A percentile compares a stretch with the other conserved stretches of the same genome.
These are phyloP conservation scores for Lagorchestes hirsutus DNA, from an alignment of 2,797 vertebrate species.

Conservation along the genomic window DNA sequence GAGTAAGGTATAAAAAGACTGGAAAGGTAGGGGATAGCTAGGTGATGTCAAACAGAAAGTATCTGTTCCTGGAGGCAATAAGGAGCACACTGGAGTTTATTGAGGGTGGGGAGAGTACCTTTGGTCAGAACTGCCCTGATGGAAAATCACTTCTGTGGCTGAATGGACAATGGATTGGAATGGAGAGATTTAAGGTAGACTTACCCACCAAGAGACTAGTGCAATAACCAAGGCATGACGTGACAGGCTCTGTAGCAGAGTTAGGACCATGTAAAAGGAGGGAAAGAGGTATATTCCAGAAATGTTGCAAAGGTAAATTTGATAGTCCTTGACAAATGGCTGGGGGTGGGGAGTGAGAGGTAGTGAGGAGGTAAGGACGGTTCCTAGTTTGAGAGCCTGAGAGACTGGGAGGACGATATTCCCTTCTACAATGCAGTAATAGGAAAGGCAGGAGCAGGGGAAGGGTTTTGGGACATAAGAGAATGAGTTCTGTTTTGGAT, in stretches of 20 bases:
- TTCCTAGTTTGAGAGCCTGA: neutral
- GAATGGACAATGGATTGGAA: neutral
- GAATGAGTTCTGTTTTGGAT: neutral
- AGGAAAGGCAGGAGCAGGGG: too few species aligned
- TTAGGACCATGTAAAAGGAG: neutral
- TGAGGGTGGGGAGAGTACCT: too few species aligned
- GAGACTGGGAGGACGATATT: neutral
- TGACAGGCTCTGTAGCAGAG: neutral
- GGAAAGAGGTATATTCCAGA: neutral
- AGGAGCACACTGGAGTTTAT: neutral
- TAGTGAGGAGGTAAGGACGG: neutral
- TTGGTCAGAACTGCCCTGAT: neutral
- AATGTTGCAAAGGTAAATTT: neutral
- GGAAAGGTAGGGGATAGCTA: too few species aligned
- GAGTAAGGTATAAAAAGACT: neutral
- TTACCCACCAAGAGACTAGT: neutral
- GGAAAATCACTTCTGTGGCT: neutral
- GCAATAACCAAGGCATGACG: neutral
- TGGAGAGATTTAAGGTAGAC: neutral
- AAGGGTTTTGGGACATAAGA: neutral
- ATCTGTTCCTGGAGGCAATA: too few species aligned
- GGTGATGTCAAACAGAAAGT: too few species aligned
- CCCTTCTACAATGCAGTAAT: neutral
- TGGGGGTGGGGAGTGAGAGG: neutral
- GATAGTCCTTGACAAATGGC: neutral